Evolutionary conservation across 2,797 vertebrate genomes (phyloP).

Genomic region (Catharus ustulatus): DNA sequence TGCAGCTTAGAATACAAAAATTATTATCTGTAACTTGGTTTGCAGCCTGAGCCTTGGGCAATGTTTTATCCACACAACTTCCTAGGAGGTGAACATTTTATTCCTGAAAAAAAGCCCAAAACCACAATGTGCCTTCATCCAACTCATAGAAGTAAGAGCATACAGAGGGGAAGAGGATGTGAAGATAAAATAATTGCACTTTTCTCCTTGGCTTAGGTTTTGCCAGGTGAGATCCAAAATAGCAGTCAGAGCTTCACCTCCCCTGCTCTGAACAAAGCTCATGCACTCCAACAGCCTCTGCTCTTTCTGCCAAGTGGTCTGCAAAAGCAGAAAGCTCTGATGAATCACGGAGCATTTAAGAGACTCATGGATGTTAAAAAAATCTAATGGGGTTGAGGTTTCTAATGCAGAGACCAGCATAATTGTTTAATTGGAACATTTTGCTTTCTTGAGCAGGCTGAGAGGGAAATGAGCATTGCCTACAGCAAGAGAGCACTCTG

Average conservation of each 20-base stretch:
- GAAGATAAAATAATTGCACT: not conserved
- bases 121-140: not conserved
- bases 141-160: not conserved
- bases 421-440: not conserved
- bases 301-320: not conserved
- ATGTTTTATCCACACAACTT: not conserved
- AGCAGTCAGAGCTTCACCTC: not conserved
- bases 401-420: not conserved
- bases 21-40: not conserved
- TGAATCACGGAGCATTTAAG: not conserved
- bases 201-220: not conserved
- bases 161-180: not conserved
- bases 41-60: not conserved
- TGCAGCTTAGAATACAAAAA: not conserved
- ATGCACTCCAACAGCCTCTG: rapidly evolving
- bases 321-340: not conserved
- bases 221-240: not conserved
- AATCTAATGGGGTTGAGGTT: not conserved
- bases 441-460: not conserved
- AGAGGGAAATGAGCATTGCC: not conserved
- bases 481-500: not conserved
- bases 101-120: not conserved
- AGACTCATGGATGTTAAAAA: not conserved
- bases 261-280: not conserved
- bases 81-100: not conserved